Percentiles rank a stretch among this genome's conserved stretches.
phyloP scores from a whole-genome alignment of 2,888 invertebrate species.

The Idaea straminata region DNA sequence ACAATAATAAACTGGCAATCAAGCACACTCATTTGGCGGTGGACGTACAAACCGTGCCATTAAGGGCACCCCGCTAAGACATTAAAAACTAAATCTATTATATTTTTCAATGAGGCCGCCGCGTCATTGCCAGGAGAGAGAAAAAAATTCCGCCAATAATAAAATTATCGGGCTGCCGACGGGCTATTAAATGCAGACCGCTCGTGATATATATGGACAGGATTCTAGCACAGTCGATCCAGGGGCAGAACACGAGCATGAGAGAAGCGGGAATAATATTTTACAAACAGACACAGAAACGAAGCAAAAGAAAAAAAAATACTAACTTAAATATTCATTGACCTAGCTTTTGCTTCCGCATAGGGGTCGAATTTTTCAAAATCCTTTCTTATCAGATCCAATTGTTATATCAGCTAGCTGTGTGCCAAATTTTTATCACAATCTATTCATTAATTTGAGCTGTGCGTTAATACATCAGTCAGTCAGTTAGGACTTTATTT shows the following conservation, averaged over 20 bases:
- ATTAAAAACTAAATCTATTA: conserved; percentile 56
- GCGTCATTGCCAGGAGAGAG: conserved; percentile 57
- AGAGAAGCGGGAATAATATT: conserved; percentile 25
- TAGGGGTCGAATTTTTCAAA: too few relatives aligned
- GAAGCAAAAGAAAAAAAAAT: too few relatives aligned
- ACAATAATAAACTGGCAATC: conserved; percentile 42
- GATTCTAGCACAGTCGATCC: conserved; percentile 42
- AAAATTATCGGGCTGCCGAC: conserved; percentile 75
- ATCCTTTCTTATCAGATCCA: too few relatives aligned
- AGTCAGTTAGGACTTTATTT: too few relatives aligned
- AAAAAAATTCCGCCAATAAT: conserved; percentile 72
- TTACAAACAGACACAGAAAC: neutral
- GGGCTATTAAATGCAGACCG: conserved; percentile 76
- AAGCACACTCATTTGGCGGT: conserved; percentile 41
- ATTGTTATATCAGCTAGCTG: too few relatives aligned
- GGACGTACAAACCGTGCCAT: conserved; percentile 32
- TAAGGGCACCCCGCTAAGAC: conserved; percentile 48
- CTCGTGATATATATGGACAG: conserved; percentile 69
- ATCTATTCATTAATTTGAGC: too few relatives aligned
- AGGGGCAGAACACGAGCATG: conserved; percentile 23
- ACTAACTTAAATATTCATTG: too few relatives aligned
- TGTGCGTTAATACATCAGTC: too few relatives aligned
- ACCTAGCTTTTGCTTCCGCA: too few relatives aligned
- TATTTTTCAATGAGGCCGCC: conserved; percentile 59
- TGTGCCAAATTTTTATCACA: too few relatives aligned